Percentiles rank a stretch among this genome's conserved stretches.
Evolutionary conservation across 1,140 invertebrate species (phyloP).

Genomic region (Magallana angulata): DNA sequence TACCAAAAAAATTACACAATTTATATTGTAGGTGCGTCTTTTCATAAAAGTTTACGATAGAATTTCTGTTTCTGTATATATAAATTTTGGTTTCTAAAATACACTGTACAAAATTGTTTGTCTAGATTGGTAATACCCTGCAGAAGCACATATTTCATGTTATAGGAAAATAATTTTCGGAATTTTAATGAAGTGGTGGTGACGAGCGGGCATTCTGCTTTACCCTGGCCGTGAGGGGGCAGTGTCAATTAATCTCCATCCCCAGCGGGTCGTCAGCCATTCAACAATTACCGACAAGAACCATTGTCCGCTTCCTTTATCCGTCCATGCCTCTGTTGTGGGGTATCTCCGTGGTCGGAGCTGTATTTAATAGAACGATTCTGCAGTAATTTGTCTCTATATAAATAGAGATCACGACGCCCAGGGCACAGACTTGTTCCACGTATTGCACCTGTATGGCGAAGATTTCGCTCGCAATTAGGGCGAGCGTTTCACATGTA

Average conservation of each 20-base stretch:
- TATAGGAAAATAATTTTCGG: background rate
- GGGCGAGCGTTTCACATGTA: background rate
- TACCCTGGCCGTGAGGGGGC: constrained; percentile 8
- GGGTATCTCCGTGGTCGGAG: background rate
- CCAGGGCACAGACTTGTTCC: constrained; percentile 18
- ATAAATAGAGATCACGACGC: constrained; percentile 23
- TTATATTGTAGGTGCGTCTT: too few relatives aligned
- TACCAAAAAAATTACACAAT: too few relatives aligned
- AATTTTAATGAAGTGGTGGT: constrained; percentile 27
- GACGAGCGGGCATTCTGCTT: constrained; percentile 17
- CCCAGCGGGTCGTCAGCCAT: background rate
- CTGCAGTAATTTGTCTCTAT: constrained; percentile 35
- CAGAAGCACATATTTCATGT: background rate
- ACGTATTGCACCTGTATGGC: constrained; percentile 29
- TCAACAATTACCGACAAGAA: constrained; percentile 11
- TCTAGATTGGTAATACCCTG: background rate
- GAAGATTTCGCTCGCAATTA: background rate
- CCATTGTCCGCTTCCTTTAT: constrained; percentile 23
- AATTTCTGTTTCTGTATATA: too few relatives aligned
- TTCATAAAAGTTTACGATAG: too few relatives aligned
- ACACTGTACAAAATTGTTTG: too few relatives aligned
- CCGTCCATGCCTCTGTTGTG: constrained; percentile 7
- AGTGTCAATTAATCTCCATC: constrained; percentile 22
- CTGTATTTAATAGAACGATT: constrained; percentile 36
- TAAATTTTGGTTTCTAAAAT: too few relatives aligned